phyloP scores from a whole-genome alignment of 37 sponge, comb jelly and placozoan species.

The Geodia barretti region DNA sequence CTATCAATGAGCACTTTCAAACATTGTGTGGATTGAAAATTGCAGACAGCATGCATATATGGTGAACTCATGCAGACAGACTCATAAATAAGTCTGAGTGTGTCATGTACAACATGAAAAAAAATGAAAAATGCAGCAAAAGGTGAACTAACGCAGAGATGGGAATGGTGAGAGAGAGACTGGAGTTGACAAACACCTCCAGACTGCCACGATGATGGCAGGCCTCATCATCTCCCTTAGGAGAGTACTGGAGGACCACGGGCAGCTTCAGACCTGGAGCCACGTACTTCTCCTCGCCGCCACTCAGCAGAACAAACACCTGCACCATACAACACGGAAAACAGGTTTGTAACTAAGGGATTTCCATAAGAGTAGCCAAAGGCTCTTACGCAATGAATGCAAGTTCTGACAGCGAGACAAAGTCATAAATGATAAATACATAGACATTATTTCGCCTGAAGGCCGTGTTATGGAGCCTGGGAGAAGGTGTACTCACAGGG shows the following conservation, averaged over 20 bases:
- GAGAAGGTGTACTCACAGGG: constrained; percentile 21
- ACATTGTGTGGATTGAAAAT: no score
- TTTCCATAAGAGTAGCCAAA: no score
- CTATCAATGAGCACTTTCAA: no score
- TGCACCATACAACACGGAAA: no score
- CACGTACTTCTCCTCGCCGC: constrained; percentile 15
- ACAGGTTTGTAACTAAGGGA: no score
- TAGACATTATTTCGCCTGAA: no score
- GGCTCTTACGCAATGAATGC: background rate
- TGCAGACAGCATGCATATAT: background rate
- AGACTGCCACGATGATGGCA: constrained; percentile 15
- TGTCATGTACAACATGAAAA: background rate
- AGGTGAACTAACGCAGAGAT: constrained; percentile 50
- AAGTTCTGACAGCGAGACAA: background rate
- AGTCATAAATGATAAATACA: no score
- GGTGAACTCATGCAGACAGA: background rate
- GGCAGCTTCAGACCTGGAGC: constrained; percentile 52
- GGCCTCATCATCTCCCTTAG: background rate
- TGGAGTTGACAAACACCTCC: constrained; percentile 45
- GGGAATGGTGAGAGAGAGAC: constrained; percentile 17
- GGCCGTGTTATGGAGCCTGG: no score
- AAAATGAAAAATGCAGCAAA: background rate
- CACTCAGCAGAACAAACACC: constrained; percentile 34
- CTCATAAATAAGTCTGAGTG: background rate
- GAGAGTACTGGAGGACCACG: constrained; percentile 33